Evolutionary conservation across 2,113 vertebrate genomes (phyloP), one percentile per base, ranked within the genome.

Genomic region (Rhinogobius similis): DNA sequence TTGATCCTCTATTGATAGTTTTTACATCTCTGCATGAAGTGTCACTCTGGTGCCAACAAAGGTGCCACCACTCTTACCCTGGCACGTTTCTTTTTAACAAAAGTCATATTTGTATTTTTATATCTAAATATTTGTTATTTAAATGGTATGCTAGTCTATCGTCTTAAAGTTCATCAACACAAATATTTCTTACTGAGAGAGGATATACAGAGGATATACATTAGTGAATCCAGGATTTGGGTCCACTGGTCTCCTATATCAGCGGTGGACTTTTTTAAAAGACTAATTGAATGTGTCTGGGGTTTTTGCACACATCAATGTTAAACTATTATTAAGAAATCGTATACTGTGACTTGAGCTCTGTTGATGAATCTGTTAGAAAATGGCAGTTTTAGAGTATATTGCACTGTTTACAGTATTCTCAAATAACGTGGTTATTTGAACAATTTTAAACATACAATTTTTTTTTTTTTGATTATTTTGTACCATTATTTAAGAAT

Each of bases 41-140:
- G 92, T 93, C 90, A 92, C 93, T 93, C 90, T 71, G 90, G 94
- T 94, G 91, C 93, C 95, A 93, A 92, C 76, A 73, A 83, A 82
- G 94, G 93, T 94, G 92, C 92, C 92, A 79, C 88, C 91, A 90
- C 88, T 89, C 91, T 92, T 92, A 92, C 90, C 93, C 91, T 87
- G 89, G 94, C 94, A 95, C 92, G 93, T 92, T 97, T 96, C 93
- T 96, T 96, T 96, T 95, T 96, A 95, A 95, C 87, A 67, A 94
- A 94, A 94, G 85, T 95, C 93, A 95, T 94, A 95, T 96, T 96
- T 96, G 95, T 96, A 96, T 96, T 96, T 96, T 97, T 97, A 95
- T 96, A 97, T 95, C 93, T 93, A 92, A 95, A 95, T 96, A 94
- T 95, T 96, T 96, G 94, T 95, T 95, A 96, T 93, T 92, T 92